Conservation (phyloP, 2,797 vertebrate genomes). For the Tokudaia muenninki region DNA sequence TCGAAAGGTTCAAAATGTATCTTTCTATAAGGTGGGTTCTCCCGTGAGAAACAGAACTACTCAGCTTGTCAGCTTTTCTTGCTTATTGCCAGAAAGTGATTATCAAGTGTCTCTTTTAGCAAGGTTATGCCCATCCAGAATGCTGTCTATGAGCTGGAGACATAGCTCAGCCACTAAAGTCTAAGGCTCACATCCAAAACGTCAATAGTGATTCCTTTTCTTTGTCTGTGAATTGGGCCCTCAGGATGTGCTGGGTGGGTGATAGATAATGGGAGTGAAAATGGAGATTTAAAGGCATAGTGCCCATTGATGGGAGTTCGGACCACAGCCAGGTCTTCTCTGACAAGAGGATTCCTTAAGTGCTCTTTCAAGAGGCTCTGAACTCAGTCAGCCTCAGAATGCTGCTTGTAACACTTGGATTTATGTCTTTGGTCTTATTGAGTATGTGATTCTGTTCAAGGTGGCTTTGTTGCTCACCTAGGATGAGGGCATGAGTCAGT, state of each 20-base stretch:
- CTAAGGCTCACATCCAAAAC: neutral
- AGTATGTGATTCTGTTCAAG: neutral
- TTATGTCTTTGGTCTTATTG: slow-evolving; percentile 46
- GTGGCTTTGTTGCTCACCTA: neutral
- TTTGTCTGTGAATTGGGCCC: slow-evolving; percentile 3
- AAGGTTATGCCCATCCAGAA: neutral
- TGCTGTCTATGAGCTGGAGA: neutral
- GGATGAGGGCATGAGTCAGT: neutral
- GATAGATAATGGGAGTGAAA: neutral
- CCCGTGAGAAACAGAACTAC: neutral
- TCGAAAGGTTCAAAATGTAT: slow-evolving; percentile 11
- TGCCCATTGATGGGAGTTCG: neutral
- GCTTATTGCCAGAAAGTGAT: neutral
- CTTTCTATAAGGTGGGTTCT: neutral
- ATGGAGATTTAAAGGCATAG: neutral
- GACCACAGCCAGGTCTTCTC: slow-evolving; percentile 24
- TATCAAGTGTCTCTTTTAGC: neutral
- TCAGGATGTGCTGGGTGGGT: neutral
- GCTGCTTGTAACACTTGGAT: neutral
- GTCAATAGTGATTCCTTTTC: neutral
- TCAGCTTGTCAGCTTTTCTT: neutral
- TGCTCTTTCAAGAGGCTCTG: slow-evolving; percentile 50
- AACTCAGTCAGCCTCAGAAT: slow-evolving; percentile 56
- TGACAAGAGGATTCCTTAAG: neutral
- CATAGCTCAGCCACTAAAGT: neutral